Evolutionary conservation across 2,797 vertebrate genomes (phyloP), one percentile per base, ranked within the genome.

Genomic region (Hoplostethus atlanticus): DNA sequence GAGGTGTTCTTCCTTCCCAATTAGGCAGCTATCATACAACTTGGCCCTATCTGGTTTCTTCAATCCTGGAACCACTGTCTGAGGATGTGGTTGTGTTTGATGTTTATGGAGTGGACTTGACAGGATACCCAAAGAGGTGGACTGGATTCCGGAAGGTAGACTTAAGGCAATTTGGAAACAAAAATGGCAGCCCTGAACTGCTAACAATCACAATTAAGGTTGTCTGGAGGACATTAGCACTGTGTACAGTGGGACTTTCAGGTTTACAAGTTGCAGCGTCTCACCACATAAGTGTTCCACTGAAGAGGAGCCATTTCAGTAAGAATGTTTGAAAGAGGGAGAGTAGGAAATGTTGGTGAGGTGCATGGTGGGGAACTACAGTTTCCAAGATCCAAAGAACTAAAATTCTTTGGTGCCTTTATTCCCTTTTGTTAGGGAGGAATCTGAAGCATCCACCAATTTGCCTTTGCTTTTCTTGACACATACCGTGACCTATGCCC

Each of bases 191-290:
- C 76, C 42, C 61, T 25, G 60, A 79, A 79, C 76, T 71, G 68
- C 60, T 16, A 83, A 84, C 76, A 68, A 89, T 87, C 84, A 72
- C 74, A 89, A 82, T 87, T 90, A 84, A 70, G 72, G 60, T 80
- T 53, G 84, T 87, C 87, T 88, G 89, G 83, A 85, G 85, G 83
- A 87, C 81, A 79, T 89, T 90, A 89, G 79, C 77, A 78, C 54
- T 60, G 73, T 75, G 78, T 88, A 83, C 82, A 84, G 83, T 84
- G 58, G 56, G 53, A 72, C 54, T 68, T 84, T 58, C 74, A 73
- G 79, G 76, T 90, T 89, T 86, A 90, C 81, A 67, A 81, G 83
- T 71, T 65, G 54, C 57, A 68, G 58, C 42, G 68, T 81, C 86
- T 89, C 68, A 76, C 83, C 88, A 72, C 82, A 74, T 63, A 87